Evolutionary conservation across 2,113 vertebrate genomes (phyloP).

Genomic region (Ciconia maguari): DNA sequence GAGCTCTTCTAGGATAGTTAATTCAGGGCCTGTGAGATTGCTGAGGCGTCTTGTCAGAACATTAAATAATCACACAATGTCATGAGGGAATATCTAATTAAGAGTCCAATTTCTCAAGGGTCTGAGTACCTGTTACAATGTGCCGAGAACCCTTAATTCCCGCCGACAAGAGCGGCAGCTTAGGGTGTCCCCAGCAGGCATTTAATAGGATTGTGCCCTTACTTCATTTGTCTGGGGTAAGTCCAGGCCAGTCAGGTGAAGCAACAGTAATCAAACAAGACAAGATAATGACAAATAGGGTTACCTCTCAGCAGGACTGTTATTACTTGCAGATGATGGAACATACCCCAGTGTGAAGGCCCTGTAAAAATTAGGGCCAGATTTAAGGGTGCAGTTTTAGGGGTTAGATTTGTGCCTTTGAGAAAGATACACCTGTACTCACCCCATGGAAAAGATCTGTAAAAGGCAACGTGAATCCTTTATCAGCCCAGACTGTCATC

Average conservation of each 20-base stretch:
- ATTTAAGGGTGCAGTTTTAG: background rate
- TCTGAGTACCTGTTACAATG: constrained; percentile 23
- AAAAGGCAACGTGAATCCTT: background rate
- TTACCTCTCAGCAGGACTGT: background rate
- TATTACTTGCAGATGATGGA: background rate
- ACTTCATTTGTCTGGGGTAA: constrained; percentile 2
- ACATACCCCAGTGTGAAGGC: background rate
- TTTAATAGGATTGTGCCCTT: constrained; percentile 29
- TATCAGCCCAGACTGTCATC: background rate
- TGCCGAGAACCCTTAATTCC: background rate
- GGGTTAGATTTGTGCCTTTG: background rate
- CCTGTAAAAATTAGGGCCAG: background rate
- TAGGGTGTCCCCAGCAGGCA: constrained; percentile 16
- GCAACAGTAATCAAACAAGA: constrained; percentile 28
- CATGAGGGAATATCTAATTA: constrained; percentile 46
- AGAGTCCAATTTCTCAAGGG: constrained; percentile 20
- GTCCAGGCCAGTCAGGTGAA: constrained; percentile 3
- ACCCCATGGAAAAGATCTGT: background rate
- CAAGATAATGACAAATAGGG: constrained; percentile 26
- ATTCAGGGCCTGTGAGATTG: constrained; percentile 18
- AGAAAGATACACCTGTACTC: background rate
- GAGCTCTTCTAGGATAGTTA: constrained; percentile 10
- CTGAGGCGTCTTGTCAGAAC: constrained; percentile 15
- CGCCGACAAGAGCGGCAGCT: background rate
- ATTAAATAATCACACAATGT: constrained; percentile 40